phyloP scores from a whole-genome alignment of 2,888 invertebrate genomes.

The Apodemia mormo region DNA sequence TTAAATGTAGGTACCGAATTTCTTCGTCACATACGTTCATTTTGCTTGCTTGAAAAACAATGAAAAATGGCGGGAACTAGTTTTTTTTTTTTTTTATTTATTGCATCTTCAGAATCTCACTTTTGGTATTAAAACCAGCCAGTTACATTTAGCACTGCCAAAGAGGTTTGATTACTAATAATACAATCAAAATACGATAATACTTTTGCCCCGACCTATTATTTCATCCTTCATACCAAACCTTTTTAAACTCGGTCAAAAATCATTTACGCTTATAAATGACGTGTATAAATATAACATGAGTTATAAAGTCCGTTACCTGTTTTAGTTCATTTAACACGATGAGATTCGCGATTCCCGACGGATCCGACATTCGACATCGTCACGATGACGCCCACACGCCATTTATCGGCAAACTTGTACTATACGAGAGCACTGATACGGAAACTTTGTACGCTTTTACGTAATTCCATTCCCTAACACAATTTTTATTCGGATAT shows the following conservation, averaged over 20 bases:
- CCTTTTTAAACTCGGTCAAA: neutral
- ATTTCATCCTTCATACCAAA: too few relatives aligned
- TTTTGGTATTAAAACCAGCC: too few relatives aligned
- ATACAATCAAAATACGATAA: too few relatives aligned
- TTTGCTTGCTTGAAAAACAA: too few relatives aligned
- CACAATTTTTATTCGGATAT: neutral
- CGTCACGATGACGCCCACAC: slow-evolving; percentile 59
- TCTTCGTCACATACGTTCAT: too few relatives aligned
- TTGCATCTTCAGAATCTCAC: too few relatives aligned
- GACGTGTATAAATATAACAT: slow-evolving; percentile 18
- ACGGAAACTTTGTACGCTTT: slow-evolving; percentile 50
- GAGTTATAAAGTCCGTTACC: slow-evolving; percentile 39
- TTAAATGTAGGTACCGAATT: too few relatives aligned
- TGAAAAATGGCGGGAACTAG: too few relatives aligned
- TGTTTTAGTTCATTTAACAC: slow-evolving; percentile 48
- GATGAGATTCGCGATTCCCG: slow-evolving; percentile 44
- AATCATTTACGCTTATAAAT: neutral
- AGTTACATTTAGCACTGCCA: too few relatives aligned
- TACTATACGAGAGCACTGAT: slow-evolving; percentile 66
- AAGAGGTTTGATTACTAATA: too few relatives aligned
- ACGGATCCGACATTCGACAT: slow-evolving; percentile 45
- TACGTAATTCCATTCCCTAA: slow-evolving; percentile 18
- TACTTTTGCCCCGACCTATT: too few relatives aligned
- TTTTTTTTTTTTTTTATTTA: too few relatives aligned
- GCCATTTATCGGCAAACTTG: slow-evolving; percentile 64